Conservation (phyloP, 2,888 invertebrate species). For the Allophyes oxyacanthae region DNA sequence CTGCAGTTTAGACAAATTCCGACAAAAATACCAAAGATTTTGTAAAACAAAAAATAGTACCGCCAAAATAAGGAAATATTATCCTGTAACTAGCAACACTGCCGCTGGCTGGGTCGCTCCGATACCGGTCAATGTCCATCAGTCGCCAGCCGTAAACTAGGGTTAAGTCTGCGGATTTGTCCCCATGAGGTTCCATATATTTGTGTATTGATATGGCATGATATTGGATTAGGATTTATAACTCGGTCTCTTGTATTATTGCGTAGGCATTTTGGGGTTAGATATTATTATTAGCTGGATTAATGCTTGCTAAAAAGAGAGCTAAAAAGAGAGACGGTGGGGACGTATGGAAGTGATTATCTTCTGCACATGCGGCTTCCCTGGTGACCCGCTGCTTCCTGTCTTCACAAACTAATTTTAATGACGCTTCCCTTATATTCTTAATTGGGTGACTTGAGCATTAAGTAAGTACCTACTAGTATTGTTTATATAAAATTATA, state of each 20-base stretch:
- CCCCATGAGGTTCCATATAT: slow-evolving; percentile 50
- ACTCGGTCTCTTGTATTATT: slow-evolving; percentile 14
- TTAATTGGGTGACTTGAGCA: too few relatives aligned
- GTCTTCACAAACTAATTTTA: too few relatives aligned
- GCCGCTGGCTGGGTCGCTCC: slow-evolving; percentile 51
- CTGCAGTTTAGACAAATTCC: background rate
- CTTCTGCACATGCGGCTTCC: too few relatives aligned
- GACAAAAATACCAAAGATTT: background rate
- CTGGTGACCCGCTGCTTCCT: too few relatives aligned
- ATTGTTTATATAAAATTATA: too few relatives aligned
- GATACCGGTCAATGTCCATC: slow-evolving; percentile 71
- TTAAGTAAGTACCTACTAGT: too few relatives aligned
- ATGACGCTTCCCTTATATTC: too few relatives aligned
- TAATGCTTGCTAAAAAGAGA: too few relatives aligned
- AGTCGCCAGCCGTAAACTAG: slow-evolving; percentile 63
- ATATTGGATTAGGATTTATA: slow-evolving; percentile 54
- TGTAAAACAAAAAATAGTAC: background rate
- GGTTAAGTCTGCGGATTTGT: slow-evolving; percentile 59
- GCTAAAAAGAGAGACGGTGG: too few relatives aligned
- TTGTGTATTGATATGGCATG: slow-evolving; percentile 49
- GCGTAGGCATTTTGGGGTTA: slow-evolving; percentile 18
- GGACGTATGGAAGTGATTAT: too few relatives aligned
- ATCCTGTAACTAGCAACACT: slow-evolving; percentile 41
- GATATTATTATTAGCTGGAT: background rate
- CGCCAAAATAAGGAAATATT: slow-evolving; percentile 5